Conservation (phyloP, 53 echinoderm and acorn worm species). For the Paracentrotus lividus region DNA sequence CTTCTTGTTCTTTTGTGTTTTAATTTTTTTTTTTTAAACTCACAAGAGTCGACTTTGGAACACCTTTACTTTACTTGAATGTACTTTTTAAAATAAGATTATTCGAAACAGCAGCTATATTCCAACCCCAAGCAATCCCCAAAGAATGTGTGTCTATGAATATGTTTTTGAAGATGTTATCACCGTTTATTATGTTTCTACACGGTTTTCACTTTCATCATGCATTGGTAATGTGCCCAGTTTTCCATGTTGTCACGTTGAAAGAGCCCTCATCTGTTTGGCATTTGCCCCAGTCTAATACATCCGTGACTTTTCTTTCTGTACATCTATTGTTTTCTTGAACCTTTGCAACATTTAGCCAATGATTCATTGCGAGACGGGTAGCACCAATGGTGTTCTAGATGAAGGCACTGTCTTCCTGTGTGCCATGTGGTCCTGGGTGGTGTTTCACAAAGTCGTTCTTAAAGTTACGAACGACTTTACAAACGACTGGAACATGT, state of each 20-base stretch:
- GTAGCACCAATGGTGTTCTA: not conserved
- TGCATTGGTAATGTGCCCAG: not conserved
- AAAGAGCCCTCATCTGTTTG: slow-evolving; percentile 17
- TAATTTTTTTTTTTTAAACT: not conserved
- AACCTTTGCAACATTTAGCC: not conserved
- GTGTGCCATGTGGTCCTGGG: not conserved
- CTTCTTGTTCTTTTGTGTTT: not conserved
- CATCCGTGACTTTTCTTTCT: not conserved
- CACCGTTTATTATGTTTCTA: no score
- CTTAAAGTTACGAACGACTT: no score
- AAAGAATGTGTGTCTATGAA: no score
- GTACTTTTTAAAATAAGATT: no score
- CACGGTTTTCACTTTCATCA: not conserved
- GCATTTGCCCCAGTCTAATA: not conserved
- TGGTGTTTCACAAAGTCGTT: no score
- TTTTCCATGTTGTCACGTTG: slow-evolving; percentile 7
- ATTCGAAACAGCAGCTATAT: not conserved
- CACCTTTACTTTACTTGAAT: no score
- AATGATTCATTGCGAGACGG: slow-evolving; percentile 6
- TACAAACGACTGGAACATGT: no score
- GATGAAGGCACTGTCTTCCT: slow-evolving; percentile 20
- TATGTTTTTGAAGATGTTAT: no score
- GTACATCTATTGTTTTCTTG: not conserved
- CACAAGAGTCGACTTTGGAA: no score
- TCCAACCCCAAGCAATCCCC: not conserved